Evolutionary conservation across 2,113 vertebrate genomes (phyloP), one percentile per base, ranked within the genome.

Genomic region (Lagopus leucura): DNA sequence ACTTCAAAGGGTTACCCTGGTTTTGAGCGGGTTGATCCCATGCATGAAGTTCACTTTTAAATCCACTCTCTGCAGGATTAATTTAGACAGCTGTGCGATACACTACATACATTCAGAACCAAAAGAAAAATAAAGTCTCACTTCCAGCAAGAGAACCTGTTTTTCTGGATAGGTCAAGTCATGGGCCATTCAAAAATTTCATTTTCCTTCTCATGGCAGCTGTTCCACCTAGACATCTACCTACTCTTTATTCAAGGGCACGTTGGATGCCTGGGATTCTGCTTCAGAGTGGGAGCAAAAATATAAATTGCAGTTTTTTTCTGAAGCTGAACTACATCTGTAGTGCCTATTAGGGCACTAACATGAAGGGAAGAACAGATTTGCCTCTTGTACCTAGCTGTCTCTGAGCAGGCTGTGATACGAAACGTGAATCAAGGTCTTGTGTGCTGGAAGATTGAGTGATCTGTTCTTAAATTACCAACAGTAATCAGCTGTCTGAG

Each of bases 41-140:
- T 98, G 98, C 98, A 98, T 98, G 97, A 97, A 97, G 95, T 55
- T 86, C 91, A 96, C 80, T 96, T 96, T 97, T 96, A 97, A 97
- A 95, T 96, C 82, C 91, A 95, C 92, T 88, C 92, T 95, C 97
- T 96, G 92, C 97, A 97, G 97, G 96, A 97, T 96, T 93, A 80
- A 72, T 96, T 97, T 96, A 95, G 94, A 96, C 91, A 94, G 89
- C 64, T 88, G 90, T 97, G 86, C 97, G 88, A 95, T 96, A 98
- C 96, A 98, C 97, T 98, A 98, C 97, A 91, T 97, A 89, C 89
- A 88, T 95, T 97, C 95, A 96, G 93, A 98, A 96, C 92, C 93
- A 93, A 96, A 97, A 97, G 93, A 89, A 88, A 97, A 97, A 97
- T 97, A 97, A 97, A 97, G 87, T 86, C 65, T 95, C 91, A 87